Percentiles rank a stretch among this genome's conserved stretches.
These are phyloP conservation scores for Leucoma salicis DNA, from an alignment of 2,888 invertebrate species.

Conservation along the genomic window DNA sequence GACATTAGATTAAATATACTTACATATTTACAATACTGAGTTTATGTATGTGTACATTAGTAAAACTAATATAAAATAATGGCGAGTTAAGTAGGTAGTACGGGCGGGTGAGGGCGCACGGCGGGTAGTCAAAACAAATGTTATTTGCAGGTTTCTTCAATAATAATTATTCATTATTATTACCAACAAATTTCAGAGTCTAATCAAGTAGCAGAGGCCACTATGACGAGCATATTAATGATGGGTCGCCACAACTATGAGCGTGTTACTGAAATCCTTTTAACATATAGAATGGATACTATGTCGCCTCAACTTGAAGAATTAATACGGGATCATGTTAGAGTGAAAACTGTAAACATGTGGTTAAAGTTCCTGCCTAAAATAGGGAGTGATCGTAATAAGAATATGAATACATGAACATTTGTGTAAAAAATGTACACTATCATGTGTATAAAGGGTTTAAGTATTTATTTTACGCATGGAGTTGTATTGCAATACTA, in stretches of 20 bases:
- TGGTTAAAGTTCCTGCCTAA: conserved; percentile 53
- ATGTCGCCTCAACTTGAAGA: conserved; percentile 53
- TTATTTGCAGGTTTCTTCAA: too few species aligned
- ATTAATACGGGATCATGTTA: conserved; percentile 50
- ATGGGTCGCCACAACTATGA: conserved; percentile 55
- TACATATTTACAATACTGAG: too few species aligned
- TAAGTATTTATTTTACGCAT: too few species aligned
- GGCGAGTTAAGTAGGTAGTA: too few species aligned
- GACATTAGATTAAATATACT: too few species aligned
- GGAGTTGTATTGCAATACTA: too few species aligned
- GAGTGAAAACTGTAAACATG: conserved; percentile 46
- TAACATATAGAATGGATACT: conserved; percentile 50
- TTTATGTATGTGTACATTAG: too few species aligned
- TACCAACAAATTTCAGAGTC: conserved; percentile 48
- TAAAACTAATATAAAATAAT: too few species aligned
- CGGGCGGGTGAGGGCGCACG: too few species aligned
- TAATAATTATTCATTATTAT: too few species aligned
- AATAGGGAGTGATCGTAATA: background rate
- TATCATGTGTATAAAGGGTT: too few species aligned
- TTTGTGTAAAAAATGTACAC: background rate
- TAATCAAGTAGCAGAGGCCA: conserved; percentile 57
- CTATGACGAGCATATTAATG: conserved; percentile 57
- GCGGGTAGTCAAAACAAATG: too few species aligned
- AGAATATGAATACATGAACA: background rate
- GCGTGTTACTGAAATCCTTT: conserved; percentile 47